Conservation (phyloP, 2,797 vertebrate genomes). For the Chaetophractus vellerosus region DNA sequence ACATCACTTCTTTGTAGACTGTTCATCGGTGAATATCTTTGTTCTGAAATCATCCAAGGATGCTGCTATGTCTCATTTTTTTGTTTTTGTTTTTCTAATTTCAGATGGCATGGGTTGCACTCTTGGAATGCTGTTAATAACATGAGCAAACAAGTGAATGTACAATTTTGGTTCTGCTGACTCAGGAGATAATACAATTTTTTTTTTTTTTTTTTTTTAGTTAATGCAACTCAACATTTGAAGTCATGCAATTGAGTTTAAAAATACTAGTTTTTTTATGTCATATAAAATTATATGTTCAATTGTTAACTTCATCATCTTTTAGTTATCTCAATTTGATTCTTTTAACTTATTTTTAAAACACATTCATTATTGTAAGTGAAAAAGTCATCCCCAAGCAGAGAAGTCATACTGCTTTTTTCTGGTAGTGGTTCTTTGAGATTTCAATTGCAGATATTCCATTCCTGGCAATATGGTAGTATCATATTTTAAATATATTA, state of each 20-base stretch:
- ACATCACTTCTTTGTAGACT: not conserved
- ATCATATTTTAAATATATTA: not conserved
- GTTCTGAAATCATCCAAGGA: not conserved
- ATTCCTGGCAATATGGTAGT: not conserved
- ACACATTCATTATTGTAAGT: not conserved
- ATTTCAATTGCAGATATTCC: not conserved
- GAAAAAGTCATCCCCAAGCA: not conserved
- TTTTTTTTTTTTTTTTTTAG: not conserved
- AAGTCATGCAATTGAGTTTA: too few species aligned
- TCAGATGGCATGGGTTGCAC: not conserved
- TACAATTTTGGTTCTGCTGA: not conserved
- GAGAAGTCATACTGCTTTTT: not conserved
- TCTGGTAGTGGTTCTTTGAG: not conserved
- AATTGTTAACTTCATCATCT: not conserved
- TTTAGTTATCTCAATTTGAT: conserved; percentile 3
- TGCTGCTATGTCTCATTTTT: not conserved
- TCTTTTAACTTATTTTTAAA: not conserved
- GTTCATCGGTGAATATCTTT: not conserved
- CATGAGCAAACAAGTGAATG: not conserved
- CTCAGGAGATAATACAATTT: not conserved
- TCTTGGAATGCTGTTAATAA: not conserved
- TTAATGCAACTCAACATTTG: not conserved
- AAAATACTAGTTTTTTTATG: not conserved
- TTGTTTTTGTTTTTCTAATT: not conserved
- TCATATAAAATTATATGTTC: not conserved